Base-by-base conservation (phyloP, 2,888 invertebrate species). In the Leptopilina syphax region DNA sequence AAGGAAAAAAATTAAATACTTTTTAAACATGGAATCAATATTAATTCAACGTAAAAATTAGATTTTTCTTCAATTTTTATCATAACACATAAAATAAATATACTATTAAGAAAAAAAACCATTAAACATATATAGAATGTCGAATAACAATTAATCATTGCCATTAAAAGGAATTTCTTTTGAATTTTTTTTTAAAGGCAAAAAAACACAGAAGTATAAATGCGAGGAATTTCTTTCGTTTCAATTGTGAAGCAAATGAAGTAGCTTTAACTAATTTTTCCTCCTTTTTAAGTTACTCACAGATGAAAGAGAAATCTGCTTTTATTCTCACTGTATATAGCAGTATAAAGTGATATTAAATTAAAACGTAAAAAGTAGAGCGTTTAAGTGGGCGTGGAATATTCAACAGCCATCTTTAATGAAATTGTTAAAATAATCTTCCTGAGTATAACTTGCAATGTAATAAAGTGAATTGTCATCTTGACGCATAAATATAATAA, bases 361-460 rank as follows among this genome's bases (percentile, higher is more conserved):
- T 70, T 50, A 24, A 54, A 70, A 70, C 70, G 27, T 70, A n/a
- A 70, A 70, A 34, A 70, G 47, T 70, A n/a, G 27, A 18, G 13
- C 70, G 63, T 63, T 63, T 63, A 63, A 63, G 24, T 63, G 63
- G 63, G 63, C 63, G 50, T 70, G 13, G 27, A 54, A 70, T 47
- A 54, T 54, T 54, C 13, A 70, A 50, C 27, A 54, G 34, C 47
- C 47, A 24, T 1, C 70, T 70, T 70, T 70, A 54, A 54, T 70
- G n/a, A 70, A 70, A 27, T 47, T 50, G 68, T 41, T 24, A 47
- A 70, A 50, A 34, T 12, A 27, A 70, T 27, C 70, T 12, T 70
- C 54, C 10, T 50, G 9, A 50, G 50, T 70, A 27, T 47, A 27
- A 70, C 47, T 50, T 50, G 50, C 18, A 24, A 50, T 47, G 13